These are phyloP conservation scores for Miniopterus natalensis DNA, from an alignment of 2,113 vertebrate species.

Conservation along the genomic window DNA sequence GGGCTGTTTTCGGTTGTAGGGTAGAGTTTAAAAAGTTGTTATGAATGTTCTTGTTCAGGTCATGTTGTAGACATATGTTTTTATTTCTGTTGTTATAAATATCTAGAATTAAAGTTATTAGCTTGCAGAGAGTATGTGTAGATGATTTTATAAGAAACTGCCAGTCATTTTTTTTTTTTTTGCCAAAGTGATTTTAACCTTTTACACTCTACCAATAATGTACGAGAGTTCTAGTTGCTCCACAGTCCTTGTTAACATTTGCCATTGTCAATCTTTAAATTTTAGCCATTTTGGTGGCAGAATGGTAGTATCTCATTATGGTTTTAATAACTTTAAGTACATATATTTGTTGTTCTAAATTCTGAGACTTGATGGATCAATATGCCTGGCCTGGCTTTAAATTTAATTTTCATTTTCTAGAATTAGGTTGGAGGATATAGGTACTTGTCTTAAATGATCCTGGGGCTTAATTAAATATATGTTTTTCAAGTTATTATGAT, in stretches of 20 bases:
- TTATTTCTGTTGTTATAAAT: constrained; percentile 23
- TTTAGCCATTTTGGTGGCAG: not conserved
- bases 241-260: not conserved
- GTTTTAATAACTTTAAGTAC: constrained; percentile 20
- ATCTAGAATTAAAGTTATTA: constrained; percentile 27
- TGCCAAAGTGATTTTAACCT: constrained; percentile 29
- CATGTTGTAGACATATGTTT: not conserved
- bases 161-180: not conserved
- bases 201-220: not conserved
- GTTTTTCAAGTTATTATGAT: not conserved
- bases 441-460: constrained; percentile 10
- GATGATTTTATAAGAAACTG: constrained; percentile 53
- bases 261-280: not conserved
- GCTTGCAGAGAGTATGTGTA: not conserved
- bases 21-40: not conserved
- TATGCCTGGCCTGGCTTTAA: not conserved
- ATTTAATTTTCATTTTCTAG: constrained; percentile 46
- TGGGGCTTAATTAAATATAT: not conserved
- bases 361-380: not conserved
- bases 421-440: not conserved
- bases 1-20: not conserved
- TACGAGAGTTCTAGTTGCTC: not conserved
- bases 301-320: not conserved
- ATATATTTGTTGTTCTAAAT: not conserved
- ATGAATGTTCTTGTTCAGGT: constrained; percentile 36